A percentile compares a stretch with the other conserved stretches of the same genome.
phyloP scores from a whole-genome alignment of 2,797 vertebrate genomes.

The Sitta carolinensis region DNA sequence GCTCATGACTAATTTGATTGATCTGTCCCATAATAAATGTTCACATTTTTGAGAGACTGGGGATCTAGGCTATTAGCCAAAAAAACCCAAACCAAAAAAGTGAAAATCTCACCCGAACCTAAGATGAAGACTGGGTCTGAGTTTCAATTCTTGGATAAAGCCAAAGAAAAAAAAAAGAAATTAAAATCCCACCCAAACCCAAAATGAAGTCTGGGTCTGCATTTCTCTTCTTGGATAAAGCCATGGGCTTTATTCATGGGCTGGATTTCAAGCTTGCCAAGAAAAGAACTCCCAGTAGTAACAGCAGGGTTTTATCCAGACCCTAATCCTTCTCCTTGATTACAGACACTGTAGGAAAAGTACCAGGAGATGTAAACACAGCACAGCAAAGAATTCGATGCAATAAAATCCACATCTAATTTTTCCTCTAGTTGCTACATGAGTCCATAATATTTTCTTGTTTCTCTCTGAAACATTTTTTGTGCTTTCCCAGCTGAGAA shows the following conservation, averaged over 20 bases:
- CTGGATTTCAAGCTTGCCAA: not conserved
- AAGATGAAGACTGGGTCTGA: not conserved
- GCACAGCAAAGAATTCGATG: not conserved
- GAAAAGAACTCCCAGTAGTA: not conserved
- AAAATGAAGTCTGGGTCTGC: not conserved
- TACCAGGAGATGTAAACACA: not conserved
- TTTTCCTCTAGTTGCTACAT: not conserved
- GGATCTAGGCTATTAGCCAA: not conserved
- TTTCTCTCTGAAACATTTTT: conserved; percentile 2
- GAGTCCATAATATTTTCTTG: not conserved
- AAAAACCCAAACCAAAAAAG: not conserved
- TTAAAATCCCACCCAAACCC: not conserved
- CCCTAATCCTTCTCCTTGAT: not conserved
- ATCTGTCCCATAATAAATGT: not conserved
- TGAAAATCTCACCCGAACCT: not conserved
- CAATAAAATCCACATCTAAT: not conserved
- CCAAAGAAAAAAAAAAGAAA: not conserved
- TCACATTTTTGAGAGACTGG: not conserved
- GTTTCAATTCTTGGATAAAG: not conserved
- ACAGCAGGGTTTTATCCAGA: not conserved
- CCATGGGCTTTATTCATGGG: not conserved
- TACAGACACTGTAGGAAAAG: not conserved
- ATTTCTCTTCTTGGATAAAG: not conserved
- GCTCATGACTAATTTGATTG: not conserved
- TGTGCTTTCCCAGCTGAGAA: conserved; percentile 19